phyloP scores from a whole-genome alignment of 92 coral and sea anemone genomes.

The Parazoanthus swiftii region DNA sequence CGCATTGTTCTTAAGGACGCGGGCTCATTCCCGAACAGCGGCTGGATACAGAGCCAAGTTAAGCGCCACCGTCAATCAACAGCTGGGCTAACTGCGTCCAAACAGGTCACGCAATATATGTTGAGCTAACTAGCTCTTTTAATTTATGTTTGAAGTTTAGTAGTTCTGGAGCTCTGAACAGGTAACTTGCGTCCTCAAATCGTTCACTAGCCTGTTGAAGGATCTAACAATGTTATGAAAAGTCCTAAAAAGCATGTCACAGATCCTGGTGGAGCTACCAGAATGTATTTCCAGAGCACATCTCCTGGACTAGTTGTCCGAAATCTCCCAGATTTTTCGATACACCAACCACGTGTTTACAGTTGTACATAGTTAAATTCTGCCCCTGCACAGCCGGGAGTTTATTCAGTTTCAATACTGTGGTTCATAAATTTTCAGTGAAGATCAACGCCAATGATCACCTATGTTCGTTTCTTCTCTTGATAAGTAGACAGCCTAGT shows the following conservation, averaged over 20 bases:
- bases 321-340: not conserved
- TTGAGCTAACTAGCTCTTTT: too few relatives aligned
- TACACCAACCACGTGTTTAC: not conserved
- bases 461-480: not conserved
- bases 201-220: not conserved
- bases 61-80: too few relatives aligned
- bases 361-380: not conserved
- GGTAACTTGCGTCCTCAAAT: not conserved
- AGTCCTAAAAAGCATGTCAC: not conserved
- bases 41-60: too few relatives aligned
- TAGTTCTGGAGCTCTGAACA: not conserved
- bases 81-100: too few relatives aligned
- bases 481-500: not conserved
- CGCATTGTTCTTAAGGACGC: too few relatives aligned
- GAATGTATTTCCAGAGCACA: not conserved
- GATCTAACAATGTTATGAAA: not conserved
- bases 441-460: not conserved
- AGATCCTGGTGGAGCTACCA: not conserved
- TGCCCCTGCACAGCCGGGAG: not conserved
- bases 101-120: not conserved
- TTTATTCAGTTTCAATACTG: not conserved
- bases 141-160: not conserved
- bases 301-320: too few relatives aligned
- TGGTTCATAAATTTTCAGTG: not conserved
- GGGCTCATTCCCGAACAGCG: too few relatives aligned